A percentile compares a stretch with the other conserved stretches of the same genome.
Evolutionary conservation across 2,113 vertebrate genomes (phyloP).

Genomic region (Silurus asotus): DNA sequence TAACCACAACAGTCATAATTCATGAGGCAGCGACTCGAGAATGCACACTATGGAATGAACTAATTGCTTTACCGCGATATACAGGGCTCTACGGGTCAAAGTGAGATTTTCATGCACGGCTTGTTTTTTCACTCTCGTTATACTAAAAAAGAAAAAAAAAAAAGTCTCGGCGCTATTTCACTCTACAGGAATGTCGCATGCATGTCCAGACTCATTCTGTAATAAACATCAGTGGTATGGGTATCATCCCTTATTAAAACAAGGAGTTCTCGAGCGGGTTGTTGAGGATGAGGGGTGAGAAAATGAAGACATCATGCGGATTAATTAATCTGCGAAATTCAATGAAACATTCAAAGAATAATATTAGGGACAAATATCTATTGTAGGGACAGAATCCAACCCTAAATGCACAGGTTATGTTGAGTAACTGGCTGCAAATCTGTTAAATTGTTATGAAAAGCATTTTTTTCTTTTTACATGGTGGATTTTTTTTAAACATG

Average conservation of each 20-base stretch:
- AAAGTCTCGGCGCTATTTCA: slow-evolving; percentile 42
- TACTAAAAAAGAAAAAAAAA: slow-evolving; percentile 56
- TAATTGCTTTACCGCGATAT: neutral
- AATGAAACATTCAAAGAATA: neutral
- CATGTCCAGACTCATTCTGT: slow-evolving; percentile 57
- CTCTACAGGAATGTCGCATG: slow-evolving; percentile 57
- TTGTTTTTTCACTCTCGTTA: slow-evolving; percentile 57
- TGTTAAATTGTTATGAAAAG: neutral
- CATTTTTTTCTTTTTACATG: neutral
- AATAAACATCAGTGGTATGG: slow-evolving; percentile 30
- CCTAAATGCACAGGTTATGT: neutral
- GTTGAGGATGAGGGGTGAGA: slow-evolving; percentile 1
- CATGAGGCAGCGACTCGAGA: slow-evolving; percentile 59
- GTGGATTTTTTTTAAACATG: neutral
- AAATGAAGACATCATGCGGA: neutral
- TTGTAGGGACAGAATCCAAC: neutral
- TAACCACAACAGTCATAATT: slow-evolving; percentile 61
- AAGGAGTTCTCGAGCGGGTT: neutral
- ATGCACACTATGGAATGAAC: too few relatives aligned
- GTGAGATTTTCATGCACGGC: neutral
- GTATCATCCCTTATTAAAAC: neutral
- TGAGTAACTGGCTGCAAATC: slow-evolving; percentile 1
- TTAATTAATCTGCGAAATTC: neutral
- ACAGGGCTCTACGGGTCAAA: neutral
- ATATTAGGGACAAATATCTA: neutral